A percentile compares a stretch with the other conserved stretches of the same genome.
Evolutionary conservation across 2,797 vertebrate genomes (phyloP).

Genomic region (Myotis daubentonii): DNA sequence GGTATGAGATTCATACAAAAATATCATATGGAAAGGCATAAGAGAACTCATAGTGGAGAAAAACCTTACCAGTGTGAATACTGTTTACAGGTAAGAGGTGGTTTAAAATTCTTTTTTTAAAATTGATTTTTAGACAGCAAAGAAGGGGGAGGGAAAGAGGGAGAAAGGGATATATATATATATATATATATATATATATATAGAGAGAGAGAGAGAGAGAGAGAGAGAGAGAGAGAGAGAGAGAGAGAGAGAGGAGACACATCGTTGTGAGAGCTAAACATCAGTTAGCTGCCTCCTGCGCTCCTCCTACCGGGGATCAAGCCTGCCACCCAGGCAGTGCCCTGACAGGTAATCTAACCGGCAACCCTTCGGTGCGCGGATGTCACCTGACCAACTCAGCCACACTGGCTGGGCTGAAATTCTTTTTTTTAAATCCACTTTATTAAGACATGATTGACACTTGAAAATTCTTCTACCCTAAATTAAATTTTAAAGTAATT

Average conservation of each 20-base stretch:
- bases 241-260: too few species aligned
- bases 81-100: conserved; percentile 94
- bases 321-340: background rate
- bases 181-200: too few species aligned
- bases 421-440: background rate
- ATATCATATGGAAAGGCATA: conserved; percentile 99
- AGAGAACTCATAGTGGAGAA: conserved; percentile 99
- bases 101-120: conserved; percentile 32
- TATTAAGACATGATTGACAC: background rate
- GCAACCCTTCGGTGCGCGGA: background rate
- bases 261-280: background rate
- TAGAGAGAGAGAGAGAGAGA: too few species aligned
- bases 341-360: background rate
- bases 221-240: too few species aligned
- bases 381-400: background rate
- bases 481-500: conserved; percentile 32
- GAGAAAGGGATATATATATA: too few species aligned
- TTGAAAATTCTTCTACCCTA: conserved; percentile 15
- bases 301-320: background rate
- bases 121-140: background rate
- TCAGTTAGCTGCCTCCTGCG: background rate
- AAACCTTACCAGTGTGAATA: conserved; percentile 99
- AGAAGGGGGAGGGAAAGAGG: background rate
- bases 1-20: conserved; percentile 99
- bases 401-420: background rate